Conservation (phyloP, 2,797 vertebrate genomes). For the Amblyraja radiata region DNA sequence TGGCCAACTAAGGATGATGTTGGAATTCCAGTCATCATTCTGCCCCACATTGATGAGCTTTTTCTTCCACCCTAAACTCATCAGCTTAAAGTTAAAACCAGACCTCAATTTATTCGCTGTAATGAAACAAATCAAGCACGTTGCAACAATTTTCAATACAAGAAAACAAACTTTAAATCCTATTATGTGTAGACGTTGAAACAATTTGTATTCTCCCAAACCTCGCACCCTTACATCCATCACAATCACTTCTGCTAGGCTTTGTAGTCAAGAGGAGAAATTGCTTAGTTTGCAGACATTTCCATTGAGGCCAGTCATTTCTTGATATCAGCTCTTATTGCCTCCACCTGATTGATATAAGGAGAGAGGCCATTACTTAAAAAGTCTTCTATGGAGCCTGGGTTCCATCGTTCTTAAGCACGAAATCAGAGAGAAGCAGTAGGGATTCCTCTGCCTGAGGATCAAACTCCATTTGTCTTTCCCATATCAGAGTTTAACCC, state of each 20-base stretch:
- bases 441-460: neutral
- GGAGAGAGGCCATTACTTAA: neutral
- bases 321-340: neutral
- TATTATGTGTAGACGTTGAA: neutral
- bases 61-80: neutral
- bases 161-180: neutral
- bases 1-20: no score
- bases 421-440: neutral
- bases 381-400: neutral
- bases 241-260: neutral
- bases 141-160: neutral
- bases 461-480: neutral
- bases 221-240: neutral
- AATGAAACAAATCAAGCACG: neutral
- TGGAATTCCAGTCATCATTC: neutral
- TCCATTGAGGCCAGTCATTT: neutral
- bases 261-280: neutral
- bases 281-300: neutral
- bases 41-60: neutral
- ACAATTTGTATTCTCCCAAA: neutral
- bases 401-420: neutral
- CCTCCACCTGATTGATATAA: constrained; percentile 1
- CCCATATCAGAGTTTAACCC: neutral
- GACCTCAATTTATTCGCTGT: neutral
- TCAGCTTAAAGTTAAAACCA: neutral